Conservation (phyloP, 2,113 vertebrate genomes). For the Callipepla squamata region DNA sequence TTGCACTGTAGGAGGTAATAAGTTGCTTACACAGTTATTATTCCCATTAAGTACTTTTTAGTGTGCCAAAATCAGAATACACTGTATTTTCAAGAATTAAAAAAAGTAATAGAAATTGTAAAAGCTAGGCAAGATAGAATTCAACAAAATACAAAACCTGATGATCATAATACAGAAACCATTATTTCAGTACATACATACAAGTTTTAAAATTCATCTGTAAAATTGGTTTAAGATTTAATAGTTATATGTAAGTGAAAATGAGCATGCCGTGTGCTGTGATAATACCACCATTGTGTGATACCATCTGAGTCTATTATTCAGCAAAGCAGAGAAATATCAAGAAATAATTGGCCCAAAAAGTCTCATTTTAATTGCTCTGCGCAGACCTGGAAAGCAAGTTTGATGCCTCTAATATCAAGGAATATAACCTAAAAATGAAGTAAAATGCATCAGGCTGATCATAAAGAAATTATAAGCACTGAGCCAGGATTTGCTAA, state of each 20-base stretch:
- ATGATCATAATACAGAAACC: slow-evolving; percentile 3
- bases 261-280: not conserved
- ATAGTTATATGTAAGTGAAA: slow-evolving; percentile 48
- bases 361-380: slow-evolving; percentile 42
- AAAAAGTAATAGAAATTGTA: not conserved
- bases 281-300: slow-evolving; percentile 26
- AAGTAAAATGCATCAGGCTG: slow-evolving; percentile 1
- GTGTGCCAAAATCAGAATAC: not conserved
- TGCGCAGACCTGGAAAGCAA: slow-evolving; percentile 18
- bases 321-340: slow-evolving; percentile 9
- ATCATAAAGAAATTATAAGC: slow-evolving; percentile 4
- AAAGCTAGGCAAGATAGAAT: not conserved
- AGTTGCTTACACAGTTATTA: not conserved
- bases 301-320: slow-evolving; percentile 28
- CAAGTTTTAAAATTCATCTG: not conserved
- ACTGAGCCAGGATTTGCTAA: not conserved
- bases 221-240: slow-evolving; percentile 39
- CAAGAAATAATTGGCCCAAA: slow-evolving; percentile 34
- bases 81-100: not conserved
- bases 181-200: not conserved
- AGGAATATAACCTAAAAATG: slow-evolving; percentile 4
- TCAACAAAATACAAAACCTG: not conserved
- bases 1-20: not conserved
- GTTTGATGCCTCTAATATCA: slow-evolving; percentile 3
- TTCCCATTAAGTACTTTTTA: not conserved